Evolutionary conservation across 2,888 invertebrate species (phyloP), one percentile per base, ranked within the genome.

Genomic region (Drosophila mimica): DNA sequence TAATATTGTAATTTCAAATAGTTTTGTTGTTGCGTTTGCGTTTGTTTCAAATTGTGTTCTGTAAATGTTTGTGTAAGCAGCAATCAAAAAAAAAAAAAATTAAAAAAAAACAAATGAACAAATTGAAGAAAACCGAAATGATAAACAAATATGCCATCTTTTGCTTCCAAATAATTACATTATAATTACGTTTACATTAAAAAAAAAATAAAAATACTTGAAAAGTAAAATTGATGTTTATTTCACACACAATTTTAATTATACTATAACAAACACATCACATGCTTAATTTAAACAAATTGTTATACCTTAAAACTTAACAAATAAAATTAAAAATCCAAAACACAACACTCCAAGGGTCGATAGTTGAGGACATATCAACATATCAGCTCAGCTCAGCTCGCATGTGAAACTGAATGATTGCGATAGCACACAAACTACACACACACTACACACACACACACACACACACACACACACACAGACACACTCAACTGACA

Each of bases 91-190:
- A 58, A 54, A 54, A 61, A 51, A 61, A 51, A 49, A 73, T 34
- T 60, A 20, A 49, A 60, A 70, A 62, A 48, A 46, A 52, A 54
- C 61, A 53, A 64, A 61, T 30, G 38, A 60, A 76, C 62, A 64
- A 53, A 74, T 67, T 48, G 25, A 36, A 36, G 34, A 56, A 59
- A 66, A 62, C 54, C 71, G 51, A 68, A 76, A 72, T 57, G 68
- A 75, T 62, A 79, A 76, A 85, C 77, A 62, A 79, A 78, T 71
- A 84, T 88, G 83, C 81, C 82, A 85, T 90, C 81, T 78, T 88
- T 83, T 79, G 87, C 84, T 86, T 84, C 80, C 82, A 89, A 82
- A 83, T 85, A 83, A 89, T 76, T 77, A 84, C 69, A 77, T 74
- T 81, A 79, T 79, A 83, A 72, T 78, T 83, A 85, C 78, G 82